Evolutionary conservation across 2,888 invertebrate species (phyloP), one percentile per base, ranked within the genome.

Genomic region (Drosophila gaucha): DNA sequence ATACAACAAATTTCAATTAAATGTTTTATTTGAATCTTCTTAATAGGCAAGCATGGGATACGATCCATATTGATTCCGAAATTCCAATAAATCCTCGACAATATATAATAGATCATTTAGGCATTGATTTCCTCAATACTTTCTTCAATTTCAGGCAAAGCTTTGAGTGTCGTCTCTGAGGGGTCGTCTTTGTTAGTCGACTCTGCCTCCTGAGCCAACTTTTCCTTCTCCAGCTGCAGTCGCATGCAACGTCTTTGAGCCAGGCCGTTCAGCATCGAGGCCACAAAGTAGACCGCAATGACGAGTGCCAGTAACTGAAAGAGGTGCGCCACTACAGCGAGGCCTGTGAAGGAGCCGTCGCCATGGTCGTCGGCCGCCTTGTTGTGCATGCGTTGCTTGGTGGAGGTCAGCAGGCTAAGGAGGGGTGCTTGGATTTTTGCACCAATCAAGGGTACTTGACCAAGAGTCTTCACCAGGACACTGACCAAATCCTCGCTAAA

Each of bases 201-300:
- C 1, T 18, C 31, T 33, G n/a, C 26, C 8, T 3, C 47, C 28
- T 35, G 16, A 38, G 31, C 39, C 14, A 18, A 14, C 2, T 9
- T 47, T 6, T 24, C 12, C 12, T 39, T 24, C 14, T 90, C 91
- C 82, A 93, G 92, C 85, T 93, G 92, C 73, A 93, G 89, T 59
- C 94, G 91, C 80, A 93, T 93, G 77, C 97, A 96, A 91, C 99
- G 97, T 90, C 95, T 96, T 93, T 99, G 99, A 73, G 99, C 99
- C 80, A 99, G 93, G 4, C 99, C 97, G 92, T 99, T 98, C 88
- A 99, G 94, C 90, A 99, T 97, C 33, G 99, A 99, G 76, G 99
- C 93, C 31, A 99, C 94, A 92, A 99, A 99, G 92, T 98, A 99
- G 51, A 95, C 92, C 35, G 99, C 95, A 98, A 99, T 99, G 0